Evolutionary conservation across 2,797 vertebrate genomes (phyloP), one percentile per base, ranked within the genome.

Genomic region (Poeciliopsis infans): DNA sequence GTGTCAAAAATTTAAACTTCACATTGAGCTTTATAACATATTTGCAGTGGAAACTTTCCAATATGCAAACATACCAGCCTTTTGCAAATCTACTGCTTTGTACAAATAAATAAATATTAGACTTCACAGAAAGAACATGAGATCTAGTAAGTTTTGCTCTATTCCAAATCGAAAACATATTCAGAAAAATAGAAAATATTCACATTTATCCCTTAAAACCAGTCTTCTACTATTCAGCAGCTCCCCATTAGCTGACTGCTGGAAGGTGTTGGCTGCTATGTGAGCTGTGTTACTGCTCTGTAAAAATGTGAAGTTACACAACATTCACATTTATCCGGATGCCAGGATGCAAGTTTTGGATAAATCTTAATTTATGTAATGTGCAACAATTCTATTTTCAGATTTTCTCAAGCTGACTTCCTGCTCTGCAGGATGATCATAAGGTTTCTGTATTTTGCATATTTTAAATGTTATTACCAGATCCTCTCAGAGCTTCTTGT

Each of bases 1-100:
- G 72, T 36, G 41, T 70, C 0, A 18, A 75, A 85, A 87, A 89
- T 87, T 86, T 74, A 66, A 78, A 79, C 77, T 72, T 74, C 31
- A 83, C 33, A 82, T 53, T 83, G 76, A 51, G 15, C 8, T 75
- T 41, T 79, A 75, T 39, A 5, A 76, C 23, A 74, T 46, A 45
- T 43, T 82, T 74, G 7, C 69, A 47, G n/a, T 20, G 12, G 2
- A 78, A 74, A 77, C 5, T 8, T 53, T 39, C 43, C n/a, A 80
- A 73, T 71, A 43, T 76, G 74, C 61, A 10, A 46, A 64, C 15
- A 80, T 16, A 25, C 1, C 16, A 33, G 33, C 4, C 11, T 28
- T 45, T 0, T 46, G 36, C 10, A 76, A 43, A 31, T 5, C 0
- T 3, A 41, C 36, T 45, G 0, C 15, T 33, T 57, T 39, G 15